Evolutionary conservation across 1,140 invertebrate genomes (phyloP).

Genomic region (Bilobella aurantiaca): DNA sequence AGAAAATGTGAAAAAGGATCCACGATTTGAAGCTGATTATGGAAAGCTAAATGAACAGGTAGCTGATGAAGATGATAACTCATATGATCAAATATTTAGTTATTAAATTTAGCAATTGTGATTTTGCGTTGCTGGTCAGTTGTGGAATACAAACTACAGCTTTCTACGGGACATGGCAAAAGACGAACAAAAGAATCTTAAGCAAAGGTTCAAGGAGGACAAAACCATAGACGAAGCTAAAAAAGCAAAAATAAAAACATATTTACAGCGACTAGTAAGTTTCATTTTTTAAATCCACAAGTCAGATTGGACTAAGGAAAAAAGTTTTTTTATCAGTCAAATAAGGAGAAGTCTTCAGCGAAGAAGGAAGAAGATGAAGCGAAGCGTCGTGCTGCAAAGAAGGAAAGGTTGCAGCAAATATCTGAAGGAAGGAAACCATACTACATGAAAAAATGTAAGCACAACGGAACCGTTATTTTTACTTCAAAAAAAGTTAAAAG

Average conservation of each 20-base stretch:
- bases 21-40: conserved; percentile 68
- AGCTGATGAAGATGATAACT: not conserved
- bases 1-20: conserved; percentile 48
- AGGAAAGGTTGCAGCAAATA: conserved; percentile 48
- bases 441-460: conserved; percentile 71
- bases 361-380: conserved; percentile 53
- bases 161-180: conserved; percentile 59
- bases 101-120: conserved; percentile 1
- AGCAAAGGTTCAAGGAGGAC: conserved; percentile 48
- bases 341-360: conserved; percentile 37
- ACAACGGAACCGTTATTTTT: too few species aligned
- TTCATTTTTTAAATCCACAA: too few species aligned
- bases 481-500: too few species aligned
- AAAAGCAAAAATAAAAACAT: conserved; percentile 54
- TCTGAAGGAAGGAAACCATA: conserved; percentile 54
- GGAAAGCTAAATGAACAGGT: conserved; percentile 60
- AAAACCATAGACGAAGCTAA: conserved; percentile 52
- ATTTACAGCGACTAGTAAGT: conserved; percentile 57
- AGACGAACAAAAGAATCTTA: conserved; percentile 54
- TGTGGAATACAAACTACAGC: conserved; percentile 62
- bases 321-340: conserved; percentile 35
- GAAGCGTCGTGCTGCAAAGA: conserved; percentile 47
- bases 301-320: not conserved
- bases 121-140: conserved; percentile 35
- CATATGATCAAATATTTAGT: not conserved